Conservation (phyloP, 1,140 invertebrate genomes). For the Camponotus pennsylvanicus region DNA sequence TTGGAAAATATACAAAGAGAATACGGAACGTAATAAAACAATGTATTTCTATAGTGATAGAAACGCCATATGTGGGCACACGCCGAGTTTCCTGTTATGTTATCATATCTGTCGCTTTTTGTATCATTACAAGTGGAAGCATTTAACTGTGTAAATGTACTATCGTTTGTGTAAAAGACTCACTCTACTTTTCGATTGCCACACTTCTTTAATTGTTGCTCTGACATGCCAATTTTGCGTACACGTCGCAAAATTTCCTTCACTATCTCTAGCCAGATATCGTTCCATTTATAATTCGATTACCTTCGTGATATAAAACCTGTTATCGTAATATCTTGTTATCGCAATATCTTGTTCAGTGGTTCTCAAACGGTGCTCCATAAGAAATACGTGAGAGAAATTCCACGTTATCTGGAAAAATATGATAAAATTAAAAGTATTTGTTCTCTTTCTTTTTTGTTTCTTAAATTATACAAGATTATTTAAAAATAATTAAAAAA, state of each 20-base stretch:
- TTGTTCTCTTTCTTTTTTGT: background rate
- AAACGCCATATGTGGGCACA: constrained; percentile 60
- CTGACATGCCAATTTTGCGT: background rate
- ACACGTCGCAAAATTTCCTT: background rate
- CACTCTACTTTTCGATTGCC: background rate
- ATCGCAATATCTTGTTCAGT: background rate
- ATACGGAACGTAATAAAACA: constrained; percentile 44
- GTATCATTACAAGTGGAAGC: background rate
- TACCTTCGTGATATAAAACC: constrained; percentile 15
- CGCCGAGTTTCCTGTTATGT: constrained; percentile 59
- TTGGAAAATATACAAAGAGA: background rate
- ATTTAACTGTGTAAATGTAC: constrained; percentile 41
- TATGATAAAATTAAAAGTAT: background rate
- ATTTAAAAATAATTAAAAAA: background rate
- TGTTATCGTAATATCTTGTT: background rate
- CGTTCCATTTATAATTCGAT: background rate
- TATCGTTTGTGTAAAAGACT: background rate
- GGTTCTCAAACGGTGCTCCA: background rate
- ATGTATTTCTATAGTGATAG: constrained; percentile 35
- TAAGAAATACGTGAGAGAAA: background rate
- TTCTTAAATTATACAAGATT: background rate
- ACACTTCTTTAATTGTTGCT: background rate
- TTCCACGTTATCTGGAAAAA: background rate
- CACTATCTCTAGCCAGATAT: background rate
- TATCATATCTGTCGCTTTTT: constrained; percentile 52